Conservation (phyloP, 1,140 invertebrate genomes). For the Tetraneura akinire region DNA sequence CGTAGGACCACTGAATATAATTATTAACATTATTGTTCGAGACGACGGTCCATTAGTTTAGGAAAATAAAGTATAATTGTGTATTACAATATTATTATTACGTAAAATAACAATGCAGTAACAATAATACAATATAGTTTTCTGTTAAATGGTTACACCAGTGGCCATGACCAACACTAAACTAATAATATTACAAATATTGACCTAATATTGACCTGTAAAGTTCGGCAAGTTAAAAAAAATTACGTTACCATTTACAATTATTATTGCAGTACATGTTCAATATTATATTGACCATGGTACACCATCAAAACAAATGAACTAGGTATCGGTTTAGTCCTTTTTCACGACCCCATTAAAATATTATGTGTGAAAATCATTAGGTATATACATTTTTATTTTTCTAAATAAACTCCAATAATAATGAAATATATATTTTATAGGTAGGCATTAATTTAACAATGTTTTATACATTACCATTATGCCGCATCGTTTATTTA, state of each 20-base stretch:
- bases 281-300: not conserved
- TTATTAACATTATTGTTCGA: no score
- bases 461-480: not conserved
- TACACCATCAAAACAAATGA: not conserved
- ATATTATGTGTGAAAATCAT: no score
- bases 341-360: not conserved
- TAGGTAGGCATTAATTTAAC: no score
- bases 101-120: no score
- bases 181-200: no score
- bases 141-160: no score
- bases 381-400: no score
- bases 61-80: no score
- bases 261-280: no score
- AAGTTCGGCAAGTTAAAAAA: not conserved
- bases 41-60: not conserved
- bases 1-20: no score
- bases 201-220: not conserved
- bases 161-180: no score
- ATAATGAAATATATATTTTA: not conserved
- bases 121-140: no score
- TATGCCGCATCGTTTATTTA: not conserved
- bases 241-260: not conserved
- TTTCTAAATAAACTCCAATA: not conserved
- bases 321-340: not conserved
- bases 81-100: not conserved